Percentiles rank a stretch among this genome's conserved stretches.
These are phyloP conservation scores for Platysteira castanea DNA, from an alignment of 2,113 vertebrate genomes.

Conservation along the genomic window DNA sequence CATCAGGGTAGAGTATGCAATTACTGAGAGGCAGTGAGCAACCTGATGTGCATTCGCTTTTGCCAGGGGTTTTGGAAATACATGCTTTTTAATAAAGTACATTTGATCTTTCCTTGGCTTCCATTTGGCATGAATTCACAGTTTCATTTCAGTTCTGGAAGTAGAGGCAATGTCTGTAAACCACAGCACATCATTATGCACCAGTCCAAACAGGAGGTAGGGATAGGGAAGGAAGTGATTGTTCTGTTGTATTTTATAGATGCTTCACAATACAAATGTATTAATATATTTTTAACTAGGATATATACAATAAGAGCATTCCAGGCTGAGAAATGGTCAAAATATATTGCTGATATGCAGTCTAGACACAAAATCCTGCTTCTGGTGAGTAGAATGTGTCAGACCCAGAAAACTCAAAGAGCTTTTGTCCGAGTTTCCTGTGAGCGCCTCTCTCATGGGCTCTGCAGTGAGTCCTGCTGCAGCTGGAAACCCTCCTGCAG, in stretches of 20 bases:
- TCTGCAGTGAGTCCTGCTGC: background rate
- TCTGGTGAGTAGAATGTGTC: background rate
- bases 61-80: background rate
- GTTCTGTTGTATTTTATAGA: background rate
- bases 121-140: background rate
- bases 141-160: constrained; percentile 20
- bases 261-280: background rate
- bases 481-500: background rate
- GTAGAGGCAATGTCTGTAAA: background rate
- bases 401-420: background rate
- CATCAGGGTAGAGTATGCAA: background rate
- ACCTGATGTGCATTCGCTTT: background rate
- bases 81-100: background rate
- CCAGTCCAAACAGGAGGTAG: background rate
- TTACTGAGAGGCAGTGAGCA: background rate
- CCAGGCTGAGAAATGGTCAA: background rate
- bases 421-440: background rate
- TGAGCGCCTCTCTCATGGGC: fast-evolving
- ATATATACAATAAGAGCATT: background rate
- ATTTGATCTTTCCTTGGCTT: background rate
- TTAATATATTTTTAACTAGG: background rate
- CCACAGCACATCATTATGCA: background rate
- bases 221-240: background rate
- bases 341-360: background rate
- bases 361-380: background rate